A percentile compares a stretch with the other conserved stretches of the same genome.
These are phyloP conservation scores for Gymnocypris eckloni DNA, from an alignment of 2,797 vertebrate genomes.

Conservation along the genomic window DNA sequence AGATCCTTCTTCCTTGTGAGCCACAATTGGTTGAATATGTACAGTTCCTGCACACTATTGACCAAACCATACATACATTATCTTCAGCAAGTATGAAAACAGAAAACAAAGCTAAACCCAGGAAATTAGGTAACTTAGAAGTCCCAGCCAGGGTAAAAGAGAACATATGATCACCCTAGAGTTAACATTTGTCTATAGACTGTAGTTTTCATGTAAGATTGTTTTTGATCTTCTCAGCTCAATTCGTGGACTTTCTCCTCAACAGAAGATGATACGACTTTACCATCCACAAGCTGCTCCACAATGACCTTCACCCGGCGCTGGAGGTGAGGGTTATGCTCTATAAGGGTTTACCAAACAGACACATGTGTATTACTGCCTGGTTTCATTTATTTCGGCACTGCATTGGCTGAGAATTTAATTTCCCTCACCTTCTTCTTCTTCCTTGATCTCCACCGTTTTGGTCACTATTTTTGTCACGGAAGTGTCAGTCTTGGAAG, in stretches of 20 bases:
- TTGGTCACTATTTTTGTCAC: constrained; percentile 17
- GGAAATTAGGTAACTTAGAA: background rate
- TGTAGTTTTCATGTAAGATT: background rate
- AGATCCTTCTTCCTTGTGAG: no score
- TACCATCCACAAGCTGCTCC: constrained; percentile 72
- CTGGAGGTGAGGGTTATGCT: constrained; percentile 67
- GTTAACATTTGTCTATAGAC: background rate
- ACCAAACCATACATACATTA: background rate
- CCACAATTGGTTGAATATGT: background rate
- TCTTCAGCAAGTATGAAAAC: background rate
- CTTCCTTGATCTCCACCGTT: constrained; percentile 18
- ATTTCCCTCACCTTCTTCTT: constrained; percentile 23
- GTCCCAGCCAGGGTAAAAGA: background rate
- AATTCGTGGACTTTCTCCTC: constrained; percentile 61
- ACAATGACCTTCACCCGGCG: constrained; percentile 70
- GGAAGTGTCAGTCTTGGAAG: background rate
- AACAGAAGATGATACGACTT: constrained; percentile 61
- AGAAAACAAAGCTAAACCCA: background rate
- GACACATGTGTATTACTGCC: background rate
- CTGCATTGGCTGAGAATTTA: background rate
- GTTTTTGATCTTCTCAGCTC: background rate
- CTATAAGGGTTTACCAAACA: constrained; percentile 58
- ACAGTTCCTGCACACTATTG: background rate
- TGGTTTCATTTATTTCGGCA: background rate
- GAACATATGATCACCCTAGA: background rate